phyloP scores from a whole-genome alignment of 2,888 invertebrate species.

The Parelbella ahira region DNA sequence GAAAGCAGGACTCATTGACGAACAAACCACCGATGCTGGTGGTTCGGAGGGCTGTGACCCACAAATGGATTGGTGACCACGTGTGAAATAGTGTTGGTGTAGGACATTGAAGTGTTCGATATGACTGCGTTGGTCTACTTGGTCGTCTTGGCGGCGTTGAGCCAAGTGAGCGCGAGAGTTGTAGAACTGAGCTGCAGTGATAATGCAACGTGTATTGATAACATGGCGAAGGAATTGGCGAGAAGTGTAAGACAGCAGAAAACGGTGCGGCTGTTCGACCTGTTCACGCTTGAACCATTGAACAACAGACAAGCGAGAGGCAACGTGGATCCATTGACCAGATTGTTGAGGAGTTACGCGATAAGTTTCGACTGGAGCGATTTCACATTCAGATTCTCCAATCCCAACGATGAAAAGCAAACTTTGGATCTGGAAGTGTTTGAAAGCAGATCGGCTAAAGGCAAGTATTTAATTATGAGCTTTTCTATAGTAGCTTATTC shows the following conservation, averaged over 20 bases:
- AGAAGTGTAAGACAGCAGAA: constrained; percentile 75
- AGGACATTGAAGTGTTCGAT: constrained; percentile 49
- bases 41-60: constrained; percentile 60
- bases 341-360: constrained; percentile 73
- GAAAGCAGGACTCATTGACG: constrained; percentile 65
- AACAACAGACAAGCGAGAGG: constrained; percentile 58
- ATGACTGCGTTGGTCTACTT: constrained; percentile 66
- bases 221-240: constrained; percentile 71
- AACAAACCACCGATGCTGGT: constrained; percentile 64
- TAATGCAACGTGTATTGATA: constrained; percentile 81
- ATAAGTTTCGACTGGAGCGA: constrained; percentile 78
- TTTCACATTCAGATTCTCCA: constrained; percentile 72
- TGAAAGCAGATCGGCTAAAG: constrained; percentile 68
- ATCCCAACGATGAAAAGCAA: constrained; percentile 66
- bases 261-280: constrained; percentile 74
- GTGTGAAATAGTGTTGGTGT: constrained; percentile 46
- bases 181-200: constrained; percentile 78
- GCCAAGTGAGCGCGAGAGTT: constrained; percentile 49
- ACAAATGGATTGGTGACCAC: constrained; percentile 73
- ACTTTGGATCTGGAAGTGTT: constrained; percentile 71
- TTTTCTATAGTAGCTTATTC: too few relatives aligned
- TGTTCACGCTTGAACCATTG: constrained; percentile 79
- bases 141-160: constrained; percentile 54
- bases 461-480: constrained; percentile 45
- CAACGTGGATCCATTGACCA: constrained; percentile 55